Evolutionary conservation across 2,888 invertebrate genomes (phyloP).

Genomic region (Tinea trinotella): DNA sequence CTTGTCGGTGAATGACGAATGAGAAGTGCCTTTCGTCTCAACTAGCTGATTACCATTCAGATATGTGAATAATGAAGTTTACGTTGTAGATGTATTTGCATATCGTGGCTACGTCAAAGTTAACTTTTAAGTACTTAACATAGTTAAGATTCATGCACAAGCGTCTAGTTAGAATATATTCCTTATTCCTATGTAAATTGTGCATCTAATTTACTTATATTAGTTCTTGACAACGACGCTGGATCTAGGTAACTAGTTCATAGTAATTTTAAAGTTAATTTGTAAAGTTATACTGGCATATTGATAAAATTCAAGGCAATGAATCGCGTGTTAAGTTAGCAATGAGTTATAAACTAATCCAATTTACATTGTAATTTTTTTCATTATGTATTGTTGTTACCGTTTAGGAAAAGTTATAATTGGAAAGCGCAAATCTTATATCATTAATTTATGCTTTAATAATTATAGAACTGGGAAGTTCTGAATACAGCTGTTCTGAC

Average conservation of each 20-base stretch:
- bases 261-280: not conserved
- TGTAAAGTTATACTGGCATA: not conserved
- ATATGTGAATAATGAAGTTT: conserved; percentile 12
- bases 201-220: not conserved
- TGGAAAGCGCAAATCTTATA: too few species aligned
- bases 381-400: too few species aligned
- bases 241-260: not conserved
- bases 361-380: too few species aligned
- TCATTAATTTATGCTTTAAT: not conserved
- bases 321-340: not conserved
- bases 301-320: not conserved
- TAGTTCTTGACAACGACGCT: not conserved
- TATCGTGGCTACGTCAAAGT: not conserved
- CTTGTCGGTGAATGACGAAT: conserved; percentile 18
- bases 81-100: not conserved
- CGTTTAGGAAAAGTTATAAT: too few species aligned
- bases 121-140: conserved; percentile 4
- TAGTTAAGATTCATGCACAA: conserved; percentile 9
- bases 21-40: not conserved
- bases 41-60: conserved; percentile 9
- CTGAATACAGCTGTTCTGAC: conserved; percentile 96
- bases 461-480: conserved; percentile 90
- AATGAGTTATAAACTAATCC: too few species aligned
- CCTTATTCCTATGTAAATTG: not conserved
- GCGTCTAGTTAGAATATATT: conserved; percentile 6